Evolutionary conservation across 2,888 invertebrate genomes (phyloP).

Genomic region (Hirudinaria manillensis): DNA sequence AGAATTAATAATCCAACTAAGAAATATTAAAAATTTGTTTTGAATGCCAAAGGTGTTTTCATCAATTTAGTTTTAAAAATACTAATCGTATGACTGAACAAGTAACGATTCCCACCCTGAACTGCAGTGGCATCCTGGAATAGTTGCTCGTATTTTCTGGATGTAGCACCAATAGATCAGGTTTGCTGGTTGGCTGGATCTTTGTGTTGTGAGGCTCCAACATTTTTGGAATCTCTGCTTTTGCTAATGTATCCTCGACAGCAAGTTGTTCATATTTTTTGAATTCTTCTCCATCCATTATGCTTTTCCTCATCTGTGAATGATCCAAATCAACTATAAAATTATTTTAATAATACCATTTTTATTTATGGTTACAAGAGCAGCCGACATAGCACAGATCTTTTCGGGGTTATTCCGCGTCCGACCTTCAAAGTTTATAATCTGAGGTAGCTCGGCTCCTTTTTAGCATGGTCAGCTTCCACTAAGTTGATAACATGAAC

Average conservation of each 20-base stretch:
- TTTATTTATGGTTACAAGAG: no score
- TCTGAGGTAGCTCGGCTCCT: no score
- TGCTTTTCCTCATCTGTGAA: constrained; percentile 49
- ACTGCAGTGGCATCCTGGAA: constrained; percentile 50
- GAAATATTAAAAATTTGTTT: not conserved
- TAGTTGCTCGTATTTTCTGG: constrained; percentile 54
- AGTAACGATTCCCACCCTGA: constrained; percentile 43
- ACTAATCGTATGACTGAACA: not conserved
- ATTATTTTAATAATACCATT: not conserved
- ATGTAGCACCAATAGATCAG: constrained; percentile 41
- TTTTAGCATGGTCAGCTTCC: no score
- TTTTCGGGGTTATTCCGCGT: no score
- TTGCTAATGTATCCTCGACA: constrained; percentile 28
- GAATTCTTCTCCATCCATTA: constrained; percentile 45
- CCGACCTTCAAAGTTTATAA: no score
- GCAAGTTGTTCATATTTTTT: constrained; percentile 49
- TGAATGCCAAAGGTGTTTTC: no score
- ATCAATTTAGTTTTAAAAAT: no score
- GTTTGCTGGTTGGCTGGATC: constrained; percentile 28
- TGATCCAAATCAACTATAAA: constrained; percentile 49
- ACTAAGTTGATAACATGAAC: no score
- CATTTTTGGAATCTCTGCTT: constrained; percentile 21
- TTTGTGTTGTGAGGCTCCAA: constrained; percentile 30
- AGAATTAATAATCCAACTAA: not conserved
- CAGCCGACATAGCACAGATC: no score